These are phyloP conservation scores for Actenoides lindsayi DNA, from an alignment of 2,113 vertebrate genomes.

Conservation along the genomic window DNA sequence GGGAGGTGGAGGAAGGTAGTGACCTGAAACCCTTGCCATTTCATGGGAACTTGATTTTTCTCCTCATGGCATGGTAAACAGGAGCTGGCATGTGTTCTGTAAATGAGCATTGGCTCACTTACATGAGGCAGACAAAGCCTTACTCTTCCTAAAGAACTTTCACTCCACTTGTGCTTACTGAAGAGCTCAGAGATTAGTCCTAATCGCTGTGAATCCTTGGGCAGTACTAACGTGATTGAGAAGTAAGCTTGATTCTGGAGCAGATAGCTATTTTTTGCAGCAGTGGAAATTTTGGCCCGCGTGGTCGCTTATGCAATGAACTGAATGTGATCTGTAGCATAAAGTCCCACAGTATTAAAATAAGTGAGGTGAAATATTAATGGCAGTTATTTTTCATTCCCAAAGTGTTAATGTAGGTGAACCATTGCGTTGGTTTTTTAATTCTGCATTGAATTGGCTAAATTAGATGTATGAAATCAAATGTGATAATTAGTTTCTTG, in stretches of 20 bases:
- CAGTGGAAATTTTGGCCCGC: neutral
- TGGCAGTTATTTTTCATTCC: neutral
- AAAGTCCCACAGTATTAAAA: neutral
- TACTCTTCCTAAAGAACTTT: neutral
- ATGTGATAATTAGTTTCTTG: neutral
- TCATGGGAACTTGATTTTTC: neutral
- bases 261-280: neutral
- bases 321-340: rapidly evolving
- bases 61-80: neutral
- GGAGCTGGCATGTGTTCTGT: neutral
- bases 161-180: neutral
- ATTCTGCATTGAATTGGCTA: neutral
- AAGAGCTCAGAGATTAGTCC: neutral
- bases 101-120: neutral
- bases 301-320: neutral
- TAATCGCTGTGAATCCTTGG: neutral
- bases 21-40: neutral
- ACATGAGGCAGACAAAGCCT: neutral
- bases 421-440: neutral
- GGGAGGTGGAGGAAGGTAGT: neutral
- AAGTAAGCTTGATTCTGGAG: neutral
- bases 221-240: neutral
- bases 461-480: neutral
- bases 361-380: neutral
- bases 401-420: neutral